Evolutionary conservation across 2,797 vertebrate genomes (phyloP).

Genomic region (Tadarida brasiliensis): DNA sequence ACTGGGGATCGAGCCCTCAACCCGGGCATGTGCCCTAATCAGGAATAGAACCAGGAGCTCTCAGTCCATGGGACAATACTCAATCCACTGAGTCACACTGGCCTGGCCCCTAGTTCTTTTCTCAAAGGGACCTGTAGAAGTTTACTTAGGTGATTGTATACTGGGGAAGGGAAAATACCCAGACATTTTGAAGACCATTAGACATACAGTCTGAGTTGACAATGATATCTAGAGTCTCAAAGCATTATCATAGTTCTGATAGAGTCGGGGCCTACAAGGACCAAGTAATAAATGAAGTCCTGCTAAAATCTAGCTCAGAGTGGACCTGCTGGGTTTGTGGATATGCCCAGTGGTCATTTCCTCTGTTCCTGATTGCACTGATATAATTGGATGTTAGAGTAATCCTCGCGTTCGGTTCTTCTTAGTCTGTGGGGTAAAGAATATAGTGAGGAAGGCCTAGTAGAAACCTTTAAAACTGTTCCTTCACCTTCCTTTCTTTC

Average conservation of each 20-base stretch:
- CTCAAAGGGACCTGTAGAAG: background rate
- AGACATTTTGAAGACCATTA: conserved; percentile 9
- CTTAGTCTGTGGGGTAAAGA: background rate
- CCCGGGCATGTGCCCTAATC: too few species aligned
- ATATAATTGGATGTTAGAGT: background rate
- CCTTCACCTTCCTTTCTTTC: background rate
- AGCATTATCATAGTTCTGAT: too few species aligned
- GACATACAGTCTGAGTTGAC: background rate
- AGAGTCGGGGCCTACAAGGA: too few species aligned
- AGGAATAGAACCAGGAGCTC: too few species aligned
- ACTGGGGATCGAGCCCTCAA: too few species aligned
- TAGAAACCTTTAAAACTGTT: background rate
- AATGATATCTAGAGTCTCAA: background rate
- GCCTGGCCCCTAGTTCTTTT: background rate
- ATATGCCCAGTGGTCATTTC: too few species aligned
- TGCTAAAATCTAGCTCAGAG: too few species aligned
- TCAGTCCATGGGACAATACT: too few species aligned
- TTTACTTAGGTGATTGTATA: background rate
- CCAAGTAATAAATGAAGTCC: too few species aligned
- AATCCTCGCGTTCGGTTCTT: background rate
- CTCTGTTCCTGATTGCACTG: too few species aligned
- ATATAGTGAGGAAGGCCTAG: background rate
- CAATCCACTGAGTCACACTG: too few species aligned
- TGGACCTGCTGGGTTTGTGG: too few species aligned
- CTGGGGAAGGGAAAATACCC: background rate